Evolutionary conservation across 35 echinoderm and acorn worm species (phyloP).

Genomic region (Heliocidaris tuberculata): DNA sequence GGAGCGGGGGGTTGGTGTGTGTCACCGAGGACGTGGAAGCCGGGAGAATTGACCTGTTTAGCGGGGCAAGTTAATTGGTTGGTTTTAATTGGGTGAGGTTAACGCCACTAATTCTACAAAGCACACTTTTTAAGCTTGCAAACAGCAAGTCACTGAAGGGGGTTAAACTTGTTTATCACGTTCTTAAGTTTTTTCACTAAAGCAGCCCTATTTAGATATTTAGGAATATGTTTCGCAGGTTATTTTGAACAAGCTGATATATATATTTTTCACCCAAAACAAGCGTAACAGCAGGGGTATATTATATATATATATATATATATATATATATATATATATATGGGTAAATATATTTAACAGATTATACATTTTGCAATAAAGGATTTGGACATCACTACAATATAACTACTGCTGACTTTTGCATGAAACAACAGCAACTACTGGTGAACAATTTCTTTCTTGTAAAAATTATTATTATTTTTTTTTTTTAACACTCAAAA

Average conservation of each 20-base stretch:
- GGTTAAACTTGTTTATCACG: neutral
- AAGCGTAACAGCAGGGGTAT: neutral
- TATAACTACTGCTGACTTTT: no score
- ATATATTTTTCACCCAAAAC: neutral
- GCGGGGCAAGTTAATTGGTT: neutral
- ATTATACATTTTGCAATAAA: neutral
- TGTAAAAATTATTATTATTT: no score
- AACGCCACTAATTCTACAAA: neutral
- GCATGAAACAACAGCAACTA: neutral
- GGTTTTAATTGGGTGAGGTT: neutral
- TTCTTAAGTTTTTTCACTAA: neutral
- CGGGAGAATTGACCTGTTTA: constrained; percentile 73
- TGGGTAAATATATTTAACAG: neutral
- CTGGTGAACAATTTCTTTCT: no score
- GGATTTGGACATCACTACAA: neutral
- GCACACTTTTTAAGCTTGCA: neutral
- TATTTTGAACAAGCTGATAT: neutral
- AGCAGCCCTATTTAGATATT: neutral
- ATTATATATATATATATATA: neutral
- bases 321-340: no score
- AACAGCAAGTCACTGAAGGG: neutral
- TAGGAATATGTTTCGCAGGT: neutral
- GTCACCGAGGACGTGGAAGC: constrained; percentile 87
- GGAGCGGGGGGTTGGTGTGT: constrained; percentile 83
- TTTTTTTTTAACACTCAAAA: neutral